These are phyloP conservation scores for Allygus modestus DNA, from an alignment of 2,888 invertebrate species.

Conservation along the genomic window DNA sequence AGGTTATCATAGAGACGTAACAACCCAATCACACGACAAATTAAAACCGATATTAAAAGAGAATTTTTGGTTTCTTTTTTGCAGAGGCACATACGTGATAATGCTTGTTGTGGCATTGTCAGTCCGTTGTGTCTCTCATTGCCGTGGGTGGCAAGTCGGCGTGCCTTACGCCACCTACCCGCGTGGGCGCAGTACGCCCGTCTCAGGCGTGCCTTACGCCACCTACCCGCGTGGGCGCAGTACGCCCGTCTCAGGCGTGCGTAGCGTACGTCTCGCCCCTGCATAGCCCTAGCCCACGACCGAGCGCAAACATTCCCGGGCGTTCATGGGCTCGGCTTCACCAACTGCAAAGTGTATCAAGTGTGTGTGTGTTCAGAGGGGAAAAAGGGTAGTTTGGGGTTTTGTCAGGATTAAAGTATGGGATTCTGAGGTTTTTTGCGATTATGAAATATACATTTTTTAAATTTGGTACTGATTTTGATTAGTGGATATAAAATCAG, in stretches of 20 bases:
- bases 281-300: not conserved
- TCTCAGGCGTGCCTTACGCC: conserved; percentile 28
- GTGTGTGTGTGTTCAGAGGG: not conserved
- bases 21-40: not conserved
- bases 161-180: conserved; percentile 19
- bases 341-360: not conserved
- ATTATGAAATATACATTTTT: not conserved
- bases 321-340: not conserved
- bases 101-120: conserved; percentile 65
- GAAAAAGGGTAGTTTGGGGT: not conserved
- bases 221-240: conserved; percentile 16
- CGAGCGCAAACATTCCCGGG: no score
- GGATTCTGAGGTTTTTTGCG: not conserved
- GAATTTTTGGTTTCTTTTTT: conserved; percentile 66
- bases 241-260: conserved; percentile 21
- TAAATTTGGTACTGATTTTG: not conserved
- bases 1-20: not conserved
- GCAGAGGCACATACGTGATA: conserved; percentile 70
- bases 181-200: conserved; percentile 53
- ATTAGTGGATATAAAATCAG: no score
- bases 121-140: conserved; percentile 57
- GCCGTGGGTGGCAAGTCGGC: conserved; percentile 57
- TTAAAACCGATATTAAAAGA: conserved; percentile 60
- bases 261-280: not conserved
- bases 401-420: not conserved